phyloP scores from a whole-genome alignment of 2,113 vertebrate genomes.

The Girardinichthys multiradiatus region DNA sequence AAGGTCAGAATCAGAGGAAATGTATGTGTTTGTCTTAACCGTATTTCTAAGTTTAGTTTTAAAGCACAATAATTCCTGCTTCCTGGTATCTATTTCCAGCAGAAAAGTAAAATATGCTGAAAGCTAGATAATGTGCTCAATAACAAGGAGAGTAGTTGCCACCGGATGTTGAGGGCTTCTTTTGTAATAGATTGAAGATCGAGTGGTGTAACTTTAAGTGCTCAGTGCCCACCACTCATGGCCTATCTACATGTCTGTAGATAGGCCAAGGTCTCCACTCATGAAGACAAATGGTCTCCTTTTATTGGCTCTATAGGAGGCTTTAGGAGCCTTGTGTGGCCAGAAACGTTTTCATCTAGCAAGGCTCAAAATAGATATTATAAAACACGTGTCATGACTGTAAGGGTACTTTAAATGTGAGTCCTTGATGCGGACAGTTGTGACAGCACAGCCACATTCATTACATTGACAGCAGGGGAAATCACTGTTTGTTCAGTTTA shows the following conservation, averaged over 20 bases:
- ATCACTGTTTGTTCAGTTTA: not conserved
- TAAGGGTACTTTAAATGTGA: not conserved
- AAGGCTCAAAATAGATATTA: not conserved
- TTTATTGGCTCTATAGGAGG: constrained; percentile 4
- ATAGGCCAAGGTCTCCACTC: constrained; percentile 47
- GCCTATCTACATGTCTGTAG: constrained; percentile 42
- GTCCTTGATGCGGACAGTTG: not conserved
- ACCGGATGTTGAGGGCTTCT: constrained; percentile 11
- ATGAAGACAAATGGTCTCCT: constrained; percentile 62
- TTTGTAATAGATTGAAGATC: constrained; percentile 52
- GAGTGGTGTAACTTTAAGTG: constrained; percentile 33
- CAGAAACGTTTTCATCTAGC: constrained; percentile 6
- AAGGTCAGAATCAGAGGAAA: constrained; percentile 1
- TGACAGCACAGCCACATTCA: not conserved
- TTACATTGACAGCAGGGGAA: not conserved
- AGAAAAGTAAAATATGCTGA: not conserved
- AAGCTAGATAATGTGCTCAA: constrained; percentile 4
- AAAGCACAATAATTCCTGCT: constrained; percentile 3
- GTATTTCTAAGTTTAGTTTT: constrained; percentile 1
- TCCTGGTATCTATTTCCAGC: constrained; percentile 4
- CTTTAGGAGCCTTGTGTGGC: not conserved
- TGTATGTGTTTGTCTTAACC: not conserved
- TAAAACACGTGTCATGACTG: not conserved
- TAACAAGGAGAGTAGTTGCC: not conserved
- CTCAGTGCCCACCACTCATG: constrained; percentile 27